Evolutionary conservation across 2,888 invertebrate species (phyloP), one percentile per base, ranked within the genome.

Genomic region (Empis stercorea): DNA sequence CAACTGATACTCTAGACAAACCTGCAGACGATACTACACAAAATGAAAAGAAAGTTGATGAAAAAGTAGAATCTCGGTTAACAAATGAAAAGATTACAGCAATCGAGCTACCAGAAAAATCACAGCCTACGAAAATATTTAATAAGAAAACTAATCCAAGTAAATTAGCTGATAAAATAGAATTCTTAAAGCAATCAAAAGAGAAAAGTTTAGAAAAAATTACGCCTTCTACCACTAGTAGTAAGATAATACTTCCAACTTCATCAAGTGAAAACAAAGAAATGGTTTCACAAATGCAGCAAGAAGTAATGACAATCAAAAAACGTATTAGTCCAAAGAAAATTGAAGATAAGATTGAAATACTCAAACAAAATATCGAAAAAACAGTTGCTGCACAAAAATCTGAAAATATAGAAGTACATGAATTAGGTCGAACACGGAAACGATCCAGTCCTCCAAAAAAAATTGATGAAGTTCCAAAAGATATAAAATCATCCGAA

Each of bases 391-490:
- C 6, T 3, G 2, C 47, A 11, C 23, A 13, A n/a, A 15, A n/a
- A 13, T 7, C 17, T 20, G 11, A 17, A 17, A 13, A 14, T 11
- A 16, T 32, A 42, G 37, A 32, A 14, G 4, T 27, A 5, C 34
- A 34, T 13, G 34, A 34, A 13, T 4, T n/a, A 5, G 13, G 13
- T n/a, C n/a, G 11, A 7, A 14, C 40, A 7, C 23, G 40, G 10
- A 30, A 44, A 16, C 54, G 56, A 16, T 52, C 53, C 7, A 52
- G 53, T 43, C 34, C 43, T 1, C 55, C 55, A 1, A 61, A 59
- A 42, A 63, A 64, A 46, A 54, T 53, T 0, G 34, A 9, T 14
- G 40, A 13, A n/a, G 27, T 20, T n/a, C 13, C 11, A 11, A 40
- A 23, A 34, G 13, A 34, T 14, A 14, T 14, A 14, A 40, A 40